Percentiles rank a stretch among this genome's conserved stretches.
Evolutionary conservation across 1,140 invertebrate species (phyloP).

Genomic region (Drosophila ogumai): DNA sequence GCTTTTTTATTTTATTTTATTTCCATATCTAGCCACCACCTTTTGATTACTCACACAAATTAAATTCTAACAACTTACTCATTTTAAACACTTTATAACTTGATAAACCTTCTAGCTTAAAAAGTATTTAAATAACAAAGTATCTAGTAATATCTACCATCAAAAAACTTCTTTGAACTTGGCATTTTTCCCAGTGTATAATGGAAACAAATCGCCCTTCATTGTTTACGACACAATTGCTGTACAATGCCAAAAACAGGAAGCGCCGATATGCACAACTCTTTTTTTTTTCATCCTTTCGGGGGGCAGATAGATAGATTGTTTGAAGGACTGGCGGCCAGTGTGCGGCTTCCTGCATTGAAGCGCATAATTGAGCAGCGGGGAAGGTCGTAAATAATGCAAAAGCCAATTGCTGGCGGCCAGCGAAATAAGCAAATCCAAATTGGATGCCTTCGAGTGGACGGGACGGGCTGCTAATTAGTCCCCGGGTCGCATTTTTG

Average conservation of each 20-base stretch:
- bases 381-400: conserved; percentile 73
- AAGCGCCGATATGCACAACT: conserved; percentile 24
- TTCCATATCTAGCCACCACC: no score
- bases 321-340: conserved; percentile 69
- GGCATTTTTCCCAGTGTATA: background rate
- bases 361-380: conserved; percentile 68
- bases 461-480: conserved; percentile 49
- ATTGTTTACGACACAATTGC: conserved; percentile 33
- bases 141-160: background rate
- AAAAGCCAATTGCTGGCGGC: conserved; percentile 45
- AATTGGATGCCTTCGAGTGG: conserved; percentile 44
- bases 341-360: conserved; percentile 58
- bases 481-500: conserved; percentile 42
- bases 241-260: conserved; percentile 41
- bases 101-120: background rate
- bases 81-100: no score
- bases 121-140: no score
- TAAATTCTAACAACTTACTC: no score
- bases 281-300: conserved; percentile 6
- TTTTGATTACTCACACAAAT: no score
- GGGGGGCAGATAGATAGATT: conserved; percentile 5
- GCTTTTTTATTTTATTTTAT: no score
- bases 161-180: background rate
- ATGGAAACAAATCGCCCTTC: background rate
- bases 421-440: conserved; percentile 44